Base-by-base conservation (phyloP, 2,113 vertebrate genomes). In the Silurus meridionalis region DNA sequence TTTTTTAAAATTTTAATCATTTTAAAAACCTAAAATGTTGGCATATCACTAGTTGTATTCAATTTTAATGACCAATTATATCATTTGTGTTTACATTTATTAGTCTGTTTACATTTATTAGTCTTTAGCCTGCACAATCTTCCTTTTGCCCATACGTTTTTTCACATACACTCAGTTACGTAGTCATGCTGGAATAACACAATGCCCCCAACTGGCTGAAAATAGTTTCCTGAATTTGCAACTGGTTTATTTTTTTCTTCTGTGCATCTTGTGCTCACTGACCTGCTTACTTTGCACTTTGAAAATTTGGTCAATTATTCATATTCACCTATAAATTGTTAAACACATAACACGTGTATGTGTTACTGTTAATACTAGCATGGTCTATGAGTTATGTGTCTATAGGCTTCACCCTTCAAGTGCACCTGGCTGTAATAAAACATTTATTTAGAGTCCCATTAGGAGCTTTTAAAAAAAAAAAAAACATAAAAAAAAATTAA, bases 201-300 rank as follows among this genome's bases (percentile, higher is more conserved):
- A 60, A 11, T 37, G 77, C 77, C 77, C 25, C 77, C 77, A 60
- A 60, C 77, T 80, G 77, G 55, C 37, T 10, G 3, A 79, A 79
- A 58, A 19, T 37, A 57, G 5, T 15, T 55, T 17, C 52, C 25
- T 55, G 8, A 14, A 15, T 57, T 28, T 78, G 50, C 50, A 53
- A 11, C 23, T 14, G 28, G 23, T 28, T 55, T 0, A 14, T 15
- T 14, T 53, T 53, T n/a, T n/a, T 21, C 8, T 5, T 75, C 8
- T 23, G 37, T 74, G 46, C 19, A 21, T 25, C 4, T 2, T 8
- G 21, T n/a, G 50, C 15, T 9, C 66, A 66, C 66, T 69, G 66
- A 69, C 13, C 13, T 69, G n/a, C 13, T 28, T 67, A 67, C 1
- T 11, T 67, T 5, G 0, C 64, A 64, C 21, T 64, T n/a, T 64